Percentiles rank a stretch among this genome's conserved stretches.
Evolutionary conservation across 2,113 vertebrate genomes (phyloP).

Genomic region (Chloropsis hardwickii): DNA sequence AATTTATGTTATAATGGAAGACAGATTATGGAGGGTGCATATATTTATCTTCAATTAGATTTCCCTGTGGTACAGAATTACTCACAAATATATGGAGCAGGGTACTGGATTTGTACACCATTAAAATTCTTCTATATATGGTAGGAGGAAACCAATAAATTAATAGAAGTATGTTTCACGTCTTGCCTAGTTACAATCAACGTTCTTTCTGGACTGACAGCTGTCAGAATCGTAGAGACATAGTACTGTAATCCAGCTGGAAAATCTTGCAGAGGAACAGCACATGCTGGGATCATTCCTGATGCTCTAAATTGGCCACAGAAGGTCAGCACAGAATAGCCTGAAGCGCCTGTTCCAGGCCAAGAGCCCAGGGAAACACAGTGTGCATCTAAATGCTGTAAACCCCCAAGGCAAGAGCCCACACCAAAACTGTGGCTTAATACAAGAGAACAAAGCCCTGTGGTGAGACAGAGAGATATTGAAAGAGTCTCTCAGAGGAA

Average conservation of each 20-base stretch:
- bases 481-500: slow-evolving; percentile 29
- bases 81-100: background rate
- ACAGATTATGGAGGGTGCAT: background rate
- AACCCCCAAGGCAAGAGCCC: background rate
- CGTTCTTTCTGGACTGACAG: background rate
- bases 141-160: background rate
- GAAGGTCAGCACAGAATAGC: background rate
- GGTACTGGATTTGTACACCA: background rate
- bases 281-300: background rate
- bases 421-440: background rate
- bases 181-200: background rate
- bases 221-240: background rate
- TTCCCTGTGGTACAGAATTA: background rate
- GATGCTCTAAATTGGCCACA: background rate
- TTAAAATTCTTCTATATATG: background rate
- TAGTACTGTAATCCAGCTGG: background rate
- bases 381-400: background rate
- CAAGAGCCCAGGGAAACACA: background rate
- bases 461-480: background rate
- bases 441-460: background rate
- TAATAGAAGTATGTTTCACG: background rate
- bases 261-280: background rate
- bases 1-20: background rate
- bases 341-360: background rate
- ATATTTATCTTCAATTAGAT: background rate